Evolutionary conservation across 2,113 vertebrate species (phyloP).

Genomic region (Dinomys branickii): DNA sequence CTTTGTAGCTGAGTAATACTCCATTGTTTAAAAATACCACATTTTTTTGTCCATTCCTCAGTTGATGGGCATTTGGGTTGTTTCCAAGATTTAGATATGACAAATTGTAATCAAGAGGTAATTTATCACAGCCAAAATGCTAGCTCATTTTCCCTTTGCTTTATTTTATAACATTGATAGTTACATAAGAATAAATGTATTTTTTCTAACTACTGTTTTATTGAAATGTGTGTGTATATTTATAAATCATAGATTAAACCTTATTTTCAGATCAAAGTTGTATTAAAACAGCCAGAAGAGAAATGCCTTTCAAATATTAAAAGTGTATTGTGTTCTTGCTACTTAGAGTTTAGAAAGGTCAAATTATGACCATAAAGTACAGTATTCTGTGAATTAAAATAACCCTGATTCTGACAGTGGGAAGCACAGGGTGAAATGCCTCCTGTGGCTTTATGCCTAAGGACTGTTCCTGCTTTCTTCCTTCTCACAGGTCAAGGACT

Average conservation of each 20-base stretch:
- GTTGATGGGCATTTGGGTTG: too few relatives aligned
- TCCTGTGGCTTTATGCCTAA: accelerated
- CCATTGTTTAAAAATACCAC: too few relatives aligned
- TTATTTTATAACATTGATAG: neutral
- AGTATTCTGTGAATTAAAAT: too few relatives aligned
- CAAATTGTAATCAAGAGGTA: neutral
- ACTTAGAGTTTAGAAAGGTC: neutral
- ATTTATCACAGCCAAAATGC: neutral
- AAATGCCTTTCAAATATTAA: neutral
- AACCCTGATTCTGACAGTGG: neutral
- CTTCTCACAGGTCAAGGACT: conserved; percentile 85
- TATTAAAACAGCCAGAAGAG: neutral
- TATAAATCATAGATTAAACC: neutral
- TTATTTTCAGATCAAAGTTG: neutral
- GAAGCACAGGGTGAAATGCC: accelerated
- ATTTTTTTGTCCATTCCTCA: too few relatives aligned
- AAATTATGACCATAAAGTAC: neutral
- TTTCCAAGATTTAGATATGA: too few relatives aligned
- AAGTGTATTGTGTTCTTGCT: neutral
- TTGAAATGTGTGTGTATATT: neutral
- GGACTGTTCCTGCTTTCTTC: neutral
- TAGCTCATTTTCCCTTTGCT: neutral
- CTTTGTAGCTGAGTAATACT: too few relatives aligned
- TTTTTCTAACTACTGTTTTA: neutral
- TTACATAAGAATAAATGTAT: neutral